Evolutionary conservation across 2,113 vertebrate genomes (phyloP), one percentile per base, ranked within the genome.

Genomic region (Sorex fumeus): DNA sequence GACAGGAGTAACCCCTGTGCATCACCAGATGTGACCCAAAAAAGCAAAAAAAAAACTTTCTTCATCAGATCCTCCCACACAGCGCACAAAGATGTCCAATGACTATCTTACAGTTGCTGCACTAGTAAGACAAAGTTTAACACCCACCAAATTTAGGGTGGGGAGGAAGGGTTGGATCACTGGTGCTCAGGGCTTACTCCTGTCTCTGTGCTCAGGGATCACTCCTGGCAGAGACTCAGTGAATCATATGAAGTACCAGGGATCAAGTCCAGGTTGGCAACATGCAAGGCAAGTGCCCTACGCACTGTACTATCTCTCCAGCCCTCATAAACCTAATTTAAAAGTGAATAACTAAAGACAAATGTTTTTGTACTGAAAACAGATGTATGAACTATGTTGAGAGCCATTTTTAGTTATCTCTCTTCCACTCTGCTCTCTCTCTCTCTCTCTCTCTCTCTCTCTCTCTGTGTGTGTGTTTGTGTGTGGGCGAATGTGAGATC

Each of bases 291-390:
- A 60, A 60, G 57, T 60, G 21, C 18, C 57, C 57, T 50, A 60
- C 6, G 3, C 21, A 2, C 57, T 60, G 19, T 23, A 60, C 19
- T 60, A 60, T 60, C 18, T 60, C 57, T 60, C 19, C 64, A 66
- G 27, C 27, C 10, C 25, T 27, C 45, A 13, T 77, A 23, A 87
- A 34, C 32, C 25, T 66, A 62, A 70, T n/a, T 82, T 79, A 77
- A 78, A 78, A 90, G 71, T 13, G 8, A n/a, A 13, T 11, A 53
- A 53, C 21, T 25, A 32, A 80, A 69, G 18, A 36, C 3, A 53
- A n/a, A 28, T 53, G 76, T 3, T 78, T 87, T 40, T 53, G 57
- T 93, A 12, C 5, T 81, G 72, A 76, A 90, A 88, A 47, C 18
- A 90, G 34, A 75, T 64, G 43, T 18, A 6, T 0, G 10, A 11